Conservation (phyloP, 1,140 invertebrate genomes). For the Tetragonula clypearis region DNA sequence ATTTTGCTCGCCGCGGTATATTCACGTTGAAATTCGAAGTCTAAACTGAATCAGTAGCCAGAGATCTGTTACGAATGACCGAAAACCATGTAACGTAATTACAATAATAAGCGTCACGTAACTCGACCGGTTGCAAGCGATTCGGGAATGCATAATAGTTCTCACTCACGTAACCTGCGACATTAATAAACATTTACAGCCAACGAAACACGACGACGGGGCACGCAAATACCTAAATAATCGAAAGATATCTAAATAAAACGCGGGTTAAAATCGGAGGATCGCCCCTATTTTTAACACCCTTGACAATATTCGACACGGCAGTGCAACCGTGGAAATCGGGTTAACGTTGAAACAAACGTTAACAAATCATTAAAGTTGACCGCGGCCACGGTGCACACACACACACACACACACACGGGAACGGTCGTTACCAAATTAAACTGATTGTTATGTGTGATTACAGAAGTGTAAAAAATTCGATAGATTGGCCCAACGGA, state of each 20-base stretch:
- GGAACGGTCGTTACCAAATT: constrained; percentile 31
- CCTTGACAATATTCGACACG: neutral
- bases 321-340: too few species aligned
- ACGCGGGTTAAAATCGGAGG: neutral
- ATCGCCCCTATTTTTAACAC: neutral
- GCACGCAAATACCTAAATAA: neutral
- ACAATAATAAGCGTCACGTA: neutral
- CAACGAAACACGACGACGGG: neutral
- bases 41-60: neutral
- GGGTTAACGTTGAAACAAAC: neutral
- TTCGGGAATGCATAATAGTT: neutral
- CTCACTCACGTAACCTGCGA: neutral
- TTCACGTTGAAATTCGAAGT: neutral
- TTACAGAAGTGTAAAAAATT: constrained; percentile 40
- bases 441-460: constrained; percentile 35
- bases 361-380: constrained; percentile 25
- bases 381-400: neutral
- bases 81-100: neutral
- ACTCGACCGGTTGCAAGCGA: neutral
- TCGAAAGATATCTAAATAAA: neutral
- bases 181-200: neutral
- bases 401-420: too few species aligned
- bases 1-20: neutral
- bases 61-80: neutral
- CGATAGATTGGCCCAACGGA: constrained; percentile 32